A percentile compares a stretch with the other conserved stretches of the same genome.
These are phyloP conservation scores for Lepas anatifera DNA, from an alignment of 2,888 invertebrate species.

Conservation along the genomic window DNA sequence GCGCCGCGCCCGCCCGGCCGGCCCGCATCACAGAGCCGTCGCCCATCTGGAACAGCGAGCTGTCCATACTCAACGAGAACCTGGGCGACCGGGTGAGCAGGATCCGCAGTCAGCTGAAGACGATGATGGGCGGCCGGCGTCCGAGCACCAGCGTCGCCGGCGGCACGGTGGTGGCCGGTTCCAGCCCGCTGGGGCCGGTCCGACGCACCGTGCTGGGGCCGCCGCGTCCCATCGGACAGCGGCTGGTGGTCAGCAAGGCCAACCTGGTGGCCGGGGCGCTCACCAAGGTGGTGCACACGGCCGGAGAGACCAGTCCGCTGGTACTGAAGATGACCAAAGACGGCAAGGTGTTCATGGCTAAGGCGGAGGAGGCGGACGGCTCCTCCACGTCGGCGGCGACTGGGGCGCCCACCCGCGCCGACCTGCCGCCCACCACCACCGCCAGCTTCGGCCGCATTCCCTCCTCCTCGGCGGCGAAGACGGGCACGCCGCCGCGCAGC, in stretches of 20 bases:
- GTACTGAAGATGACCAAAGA: background rate
- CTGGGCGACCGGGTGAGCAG: background rate
- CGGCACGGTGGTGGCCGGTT: background rate
- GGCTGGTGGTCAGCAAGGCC: background rate
- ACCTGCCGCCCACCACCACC: background rate
- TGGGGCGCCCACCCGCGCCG: background rate
- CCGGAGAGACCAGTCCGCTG: background rate
- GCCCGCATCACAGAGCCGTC: background rate
- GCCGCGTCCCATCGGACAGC: background rate
- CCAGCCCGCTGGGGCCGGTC: too few relatives aligned
- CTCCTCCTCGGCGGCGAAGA: too few relatives aligned
- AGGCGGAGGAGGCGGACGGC: background rate
- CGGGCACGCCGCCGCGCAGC: background rate
- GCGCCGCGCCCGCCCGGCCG: background rate
- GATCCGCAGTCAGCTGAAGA: background rate
- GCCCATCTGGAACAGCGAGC: slow-evolving; percentile 1
- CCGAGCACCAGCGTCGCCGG: background rate
- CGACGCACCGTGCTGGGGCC: too few relatives aligned
- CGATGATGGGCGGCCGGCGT: background rate
- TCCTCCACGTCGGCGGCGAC: background rate
- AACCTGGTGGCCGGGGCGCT: background rate
- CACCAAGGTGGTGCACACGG: background rate
- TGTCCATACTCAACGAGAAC: background rate
- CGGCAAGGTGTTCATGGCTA: slow-evolving; percentile 9
- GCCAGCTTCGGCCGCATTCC: too few relatives aligned